Percentiles rank a stretch among this genome's conserved stretches.
Evolutionary conservation across 2,113 vertebrate species (phyloP).

Genomic region (Eretmochelys imbricata): DNA sequence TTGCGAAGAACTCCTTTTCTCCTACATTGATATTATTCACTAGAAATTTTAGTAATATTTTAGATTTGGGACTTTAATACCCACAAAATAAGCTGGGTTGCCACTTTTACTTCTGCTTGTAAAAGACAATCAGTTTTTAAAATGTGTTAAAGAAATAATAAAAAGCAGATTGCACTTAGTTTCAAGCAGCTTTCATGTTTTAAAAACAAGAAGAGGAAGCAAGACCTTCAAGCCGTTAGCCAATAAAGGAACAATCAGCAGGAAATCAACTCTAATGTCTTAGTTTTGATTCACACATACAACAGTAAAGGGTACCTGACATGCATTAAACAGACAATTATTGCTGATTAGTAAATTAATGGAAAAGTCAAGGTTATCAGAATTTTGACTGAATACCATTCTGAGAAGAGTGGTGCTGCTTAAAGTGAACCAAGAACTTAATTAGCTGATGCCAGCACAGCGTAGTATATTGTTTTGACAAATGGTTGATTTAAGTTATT

Average conservation of each 20-base stretch:
- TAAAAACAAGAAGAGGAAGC: not conserved
- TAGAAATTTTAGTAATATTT: not conserved
- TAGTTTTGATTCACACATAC: not conserved
- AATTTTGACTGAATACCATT: not conserved
- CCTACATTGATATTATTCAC: not conserved
- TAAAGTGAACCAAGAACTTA: not conserved
- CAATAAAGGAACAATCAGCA: rapidly evolving
- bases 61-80: not conserved
- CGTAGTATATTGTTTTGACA: not conserved
- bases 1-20: not conserved
- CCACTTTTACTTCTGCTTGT: not conserved
- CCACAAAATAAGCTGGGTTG: not conserved
- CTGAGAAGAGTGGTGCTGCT: not conserved
- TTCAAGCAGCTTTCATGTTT: not conserved
- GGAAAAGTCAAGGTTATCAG: not conserved
- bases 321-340: not conserved
- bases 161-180: not conserved
- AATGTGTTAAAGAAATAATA: not conserved
- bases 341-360: not conserved
- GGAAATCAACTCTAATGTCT: not conserved
- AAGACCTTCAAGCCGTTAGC: not conserved
- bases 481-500: not conserved
- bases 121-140: not conserved
- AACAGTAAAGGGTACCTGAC: not conserved
- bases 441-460: not conserved